Evolutionary conservation across 2,113 vertebrate genomes (phyloP), one percentile per base, ranked within the genome.

Genomic region (Hydropotes inermis): DNA sequence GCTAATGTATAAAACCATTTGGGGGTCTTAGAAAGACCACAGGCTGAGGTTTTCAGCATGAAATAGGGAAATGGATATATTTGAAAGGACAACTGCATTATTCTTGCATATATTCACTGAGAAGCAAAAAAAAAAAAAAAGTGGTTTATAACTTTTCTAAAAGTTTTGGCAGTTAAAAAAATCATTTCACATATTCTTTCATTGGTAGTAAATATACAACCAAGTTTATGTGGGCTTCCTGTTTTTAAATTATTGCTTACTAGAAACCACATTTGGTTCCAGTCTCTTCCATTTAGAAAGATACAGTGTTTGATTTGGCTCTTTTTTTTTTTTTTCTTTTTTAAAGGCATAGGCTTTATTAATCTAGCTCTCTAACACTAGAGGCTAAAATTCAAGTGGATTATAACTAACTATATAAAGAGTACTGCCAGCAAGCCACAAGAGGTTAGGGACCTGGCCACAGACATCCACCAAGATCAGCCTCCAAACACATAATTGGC

Each of bases 311-410:
- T 52, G 47, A 28, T 81, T 50, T 50, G 78, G 45, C 45, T 47
- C 27, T 79, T 47, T 79, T 78, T 78, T 47, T 12, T 19, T 25
- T 81, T 82, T n/a, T 47, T 36, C 14, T 61, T 30, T 79, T 82
- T 8, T 52, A 52, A 67, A 84, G 54, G 78, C 94, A 94, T 5
- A 91, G 1, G 83, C 95, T 98, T 98, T 98, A 98, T 98, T 98
- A 76, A 97, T 28, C 95, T 87, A 95, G 54, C 81, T 93, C 61
- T 87, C 70, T 70, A 78, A 96, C 47, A 84, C 70, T n/a, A 94
- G 50, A 83, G 36, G 74, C 92, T 96, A 98, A 96, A 98, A 94
- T 67, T 54, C 39, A 27, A 43, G 81, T 67, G 15, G 78, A 58
- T 39, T 81, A 3, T n/a, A 83, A 60, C 14, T 83, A 55, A n/a